phyloP scores from a whole-genome alignment of 2,113 vertebrate genomes.

The Procavia capensis region DNA sequence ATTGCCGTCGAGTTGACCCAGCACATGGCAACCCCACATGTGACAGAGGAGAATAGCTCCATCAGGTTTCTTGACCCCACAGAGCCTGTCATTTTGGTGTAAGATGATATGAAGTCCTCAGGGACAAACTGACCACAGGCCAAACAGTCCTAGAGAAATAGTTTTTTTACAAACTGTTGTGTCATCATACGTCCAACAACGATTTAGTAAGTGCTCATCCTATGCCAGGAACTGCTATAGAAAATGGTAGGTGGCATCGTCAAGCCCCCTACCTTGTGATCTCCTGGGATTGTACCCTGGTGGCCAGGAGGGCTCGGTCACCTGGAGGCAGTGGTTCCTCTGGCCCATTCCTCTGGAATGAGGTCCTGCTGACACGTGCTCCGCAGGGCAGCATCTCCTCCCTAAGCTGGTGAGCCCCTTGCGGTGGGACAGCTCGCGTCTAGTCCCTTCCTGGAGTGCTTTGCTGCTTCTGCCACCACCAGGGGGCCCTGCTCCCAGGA shows the following conservation, averaged over 20 bases:
- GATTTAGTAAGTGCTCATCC: no score
- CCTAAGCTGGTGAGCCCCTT: neutral
- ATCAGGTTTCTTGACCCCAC: no score
- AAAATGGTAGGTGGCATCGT: no score
- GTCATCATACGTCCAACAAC: accelerated
- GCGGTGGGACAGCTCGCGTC: no score
- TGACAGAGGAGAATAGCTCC: no score
- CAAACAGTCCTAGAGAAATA: accelerated
- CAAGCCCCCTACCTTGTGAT: accelerated
- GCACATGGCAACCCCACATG: no score
- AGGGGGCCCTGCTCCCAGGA: neutral
- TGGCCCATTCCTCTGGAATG: no score
- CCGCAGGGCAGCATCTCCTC: accelerated
- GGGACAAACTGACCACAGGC: neutral
- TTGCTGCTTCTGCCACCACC: neutral
- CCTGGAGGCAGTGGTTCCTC: neutral
- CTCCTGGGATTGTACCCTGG: accelerated
- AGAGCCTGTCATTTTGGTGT: no score
- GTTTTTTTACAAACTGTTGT: neutral
- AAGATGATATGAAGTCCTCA: neutral
- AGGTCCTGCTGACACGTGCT: no score
- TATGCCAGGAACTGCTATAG: accelerated
- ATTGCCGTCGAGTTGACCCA: no score
- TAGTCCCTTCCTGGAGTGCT: neutral
- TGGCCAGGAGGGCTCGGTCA: neutral